These are phyloP conservation scores for Polyommatus iphigenia DNA, from an alignment of 2,888 invertebrate species.

Conservation along the genomic window DNA sequence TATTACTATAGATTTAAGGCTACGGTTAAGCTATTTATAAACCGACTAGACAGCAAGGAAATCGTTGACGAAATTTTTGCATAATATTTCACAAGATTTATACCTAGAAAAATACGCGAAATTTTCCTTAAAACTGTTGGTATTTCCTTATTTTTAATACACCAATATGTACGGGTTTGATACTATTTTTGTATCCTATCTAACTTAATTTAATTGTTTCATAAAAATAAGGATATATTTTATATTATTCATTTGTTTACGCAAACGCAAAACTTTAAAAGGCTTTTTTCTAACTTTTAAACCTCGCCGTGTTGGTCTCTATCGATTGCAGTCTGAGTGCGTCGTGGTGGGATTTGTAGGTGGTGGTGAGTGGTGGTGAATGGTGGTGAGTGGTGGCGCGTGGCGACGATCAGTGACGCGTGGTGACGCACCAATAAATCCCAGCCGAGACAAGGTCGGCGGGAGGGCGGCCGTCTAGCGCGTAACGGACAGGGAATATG, in stretches of 20 bases:
- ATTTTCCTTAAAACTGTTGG: background rate
- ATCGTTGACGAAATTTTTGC: background rate
- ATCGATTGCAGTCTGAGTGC: background rate
- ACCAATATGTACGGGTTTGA: too few relatives aligned
- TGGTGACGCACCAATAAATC: constrained; percentile 75
- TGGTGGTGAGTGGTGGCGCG: background rate
- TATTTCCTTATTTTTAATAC: background rate
- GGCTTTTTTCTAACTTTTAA: background rate
- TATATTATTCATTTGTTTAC: background rate
- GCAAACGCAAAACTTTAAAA: background rate
- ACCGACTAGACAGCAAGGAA: background rate
- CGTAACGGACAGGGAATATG: constrained; percentile 41
- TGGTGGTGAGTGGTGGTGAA: background rate
- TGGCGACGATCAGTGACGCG: background rate
- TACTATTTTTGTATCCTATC: background rate
- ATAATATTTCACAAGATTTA: background rate
- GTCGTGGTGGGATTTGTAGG: background rate
- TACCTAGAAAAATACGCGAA: background rate
- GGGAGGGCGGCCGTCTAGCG: constrained; percentile 70
- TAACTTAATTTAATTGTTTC: background rate
- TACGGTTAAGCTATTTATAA: background rate
- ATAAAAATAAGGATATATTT: background rate
- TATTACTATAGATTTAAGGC: background rate
- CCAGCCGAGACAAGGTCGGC: constrained; percentile 76
- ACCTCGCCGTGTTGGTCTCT: background rate